Percentiles rank a stretch among this genome's conserved stretches.
These are phyloP conservation scores for Lasiommata megera DNA, from an alignment of 2,888 invertebrate species.

Conservation along the genomic window DNA sequence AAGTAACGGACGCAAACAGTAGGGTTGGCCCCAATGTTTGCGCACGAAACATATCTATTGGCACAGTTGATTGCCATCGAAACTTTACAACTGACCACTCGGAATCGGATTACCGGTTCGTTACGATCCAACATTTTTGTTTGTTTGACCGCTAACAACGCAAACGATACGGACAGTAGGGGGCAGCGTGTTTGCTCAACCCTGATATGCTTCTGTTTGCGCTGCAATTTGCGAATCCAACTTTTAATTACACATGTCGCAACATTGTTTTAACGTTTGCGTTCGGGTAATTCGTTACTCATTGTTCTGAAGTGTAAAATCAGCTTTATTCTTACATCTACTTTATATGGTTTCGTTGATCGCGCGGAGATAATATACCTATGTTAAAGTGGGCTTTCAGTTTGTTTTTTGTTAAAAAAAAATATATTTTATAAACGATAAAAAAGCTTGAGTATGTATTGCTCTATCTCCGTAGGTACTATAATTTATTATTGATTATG, in stretches of 20 bases:
- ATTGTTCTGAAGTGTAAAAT: background rate
- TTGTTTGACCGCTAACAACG: constrained; percentile 65
- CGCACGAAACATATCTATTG: constrained; percentile 71
- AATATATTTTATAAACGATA: too few relatives aligned
- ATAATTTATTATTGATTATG: too few relatives aligned
- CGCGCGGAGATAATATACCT: too few relatives aligned
- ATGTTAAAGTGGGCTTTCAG: too few relatives aligned
- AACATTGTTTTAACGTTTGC: constrained; percentile 5
- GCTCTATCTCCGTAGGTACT: too few relatives aligned
- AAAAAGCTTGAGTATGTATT: too few relatives aligned
- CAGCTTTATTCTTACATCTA: background rate
- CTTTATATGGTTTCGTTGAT: background rate
- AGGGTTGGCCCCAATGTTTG: constrained; percentile 60
- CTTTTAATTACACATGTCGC: constrained; percentile 34
- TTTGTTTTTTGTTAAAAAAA: too few relatives aligned
- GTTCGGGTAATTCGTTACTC: background rate
- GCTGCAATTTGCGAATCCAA: constrained; percentile 34
- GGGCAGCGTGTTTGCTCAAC: constrained; percentile 47
- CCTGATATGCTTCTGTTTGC: constrained; percentile 41
- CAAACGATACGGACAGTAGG: constrained; percentile 53
- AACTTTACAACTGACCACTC: constrained; percentile 72
- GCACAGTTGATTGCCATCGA: constrained; percentile 73
- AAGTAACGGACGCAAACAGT: constrained; percentile 39
- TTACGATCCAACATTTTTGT: constrained; percentile 66
- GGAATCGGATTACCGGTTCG: constrained; percentile 74